Conservation (phyloP, 2,113 vertebrate genomes). For the Indicator maculatus region DNA sequence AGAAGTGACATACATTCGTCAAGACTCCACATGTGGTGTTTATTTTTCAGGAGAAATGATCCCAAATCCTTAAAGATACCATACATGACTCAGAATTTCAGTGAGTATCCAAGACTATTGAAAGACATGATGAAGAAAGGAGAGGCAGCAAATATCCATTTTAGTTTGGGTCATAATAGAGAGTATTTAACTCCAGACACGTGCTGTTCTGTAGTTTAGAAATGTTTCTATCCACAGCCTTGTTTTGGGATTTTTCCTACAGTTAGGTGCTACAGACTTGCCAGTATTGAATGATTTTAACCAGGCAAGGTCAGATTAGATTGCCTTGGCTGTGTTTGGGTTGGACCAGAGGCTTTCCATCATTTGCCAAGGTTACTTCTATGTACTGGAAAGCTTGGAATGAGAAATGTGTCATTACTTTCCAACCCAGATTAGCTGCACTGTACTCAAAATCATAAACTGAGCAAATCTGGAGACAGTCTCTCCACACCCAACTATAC, state of each 20-base stretch:
- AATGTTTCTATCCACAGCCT: not conserved
- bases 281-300: constrained; percentile 4
- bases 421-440: not conserved
- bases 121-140: not conserved
- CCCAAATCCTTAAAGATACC: not conserved
- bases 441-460: not conserved
- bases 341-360: constrained; percentile 42
- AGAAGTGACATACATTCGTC: not conserved
- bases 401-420: not conserved
- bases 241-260: constrained; percentile 19
- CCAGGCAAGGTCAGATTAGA: constrained; percentile 25
- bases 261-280: constrained; percentile 10
- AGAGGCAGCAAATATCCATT: not conserved
- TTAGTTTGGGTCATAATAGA: not conserved
- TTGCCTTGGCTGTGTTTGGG: constrained; percentile 31
- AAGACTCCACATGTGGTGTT: not conserved
- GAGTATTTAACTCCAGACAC: not conserved
- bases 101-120: not conserved
- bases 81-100: not conserved
- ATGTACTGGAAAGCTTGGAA: constrained; percentile 4
- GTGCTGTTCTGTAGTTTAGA: not conserved
- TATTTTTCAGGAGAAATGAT: not conserved
- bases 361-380: constrained; percentile 32
- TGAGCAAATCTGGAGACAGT: not conserved
- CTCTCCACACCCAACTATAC: not conserved